Evolutionary conservation across 1,140 invertebrate genomes (phyloP), one percentile per base, ranked within the genome.

Genomic region (Rhopalosiphum padi): DNA sequence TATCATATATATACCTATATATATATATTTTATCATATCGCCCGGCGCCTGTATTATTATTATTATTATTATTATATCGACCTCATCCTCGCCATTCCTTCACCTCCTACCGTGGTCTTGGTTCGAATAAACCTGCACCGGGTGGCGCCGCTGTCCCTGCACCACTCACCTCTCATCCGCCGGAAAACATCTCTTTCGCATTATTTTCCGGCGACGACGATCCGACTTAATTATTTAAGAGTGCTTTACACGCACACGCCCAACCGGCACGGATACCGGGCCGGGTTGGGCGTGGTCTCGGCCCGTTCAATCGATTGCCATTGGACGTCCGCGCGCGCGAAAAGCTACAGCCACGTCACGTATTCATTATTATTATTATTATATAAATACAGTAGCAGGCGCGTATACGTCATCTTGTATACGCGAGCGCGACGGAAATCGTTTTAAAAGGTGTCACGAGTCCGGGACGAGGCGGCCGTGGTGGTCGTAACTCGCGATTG

Each of bases 191-290:
- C 91, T 93, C 82, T 93, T 86, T 93, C 82, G 91, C 91, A 85
- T 93, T 86, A 85, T 93, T 93, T 86, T 43, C 91, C 91, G 53
- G 53, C 53, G 53, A 53, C 35, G 35, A 85, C 48, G 91, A 86
- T 21, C 82, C n/a, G 77, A 86, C 91, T 85, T 93, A 93, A 93
- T 93, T 93, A 86, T 93, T 93, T 86, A 93, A 93, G 48, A 93
- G 68, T 37, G 46, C 91, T 83, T 83, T 83, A 48, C 68, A 46
- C 55, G 15, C 68, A 82, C 41, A 77, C 60, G 41, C 22, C 22
- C 25, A 77, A 68, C 60, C 9, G 41, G 90, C 90, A 77, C 60
- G 15, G 21, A 6, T 23, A 9, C 55, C 53, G 90, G 37, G 90
- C n/a, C 23, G 37, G 55, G 35, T 5, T 77, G 46, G 91, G 91